phyloP scores from a whole-genome alignment of 2,113 vertebrate species.

The Heterocephalus glaber region DNA sequence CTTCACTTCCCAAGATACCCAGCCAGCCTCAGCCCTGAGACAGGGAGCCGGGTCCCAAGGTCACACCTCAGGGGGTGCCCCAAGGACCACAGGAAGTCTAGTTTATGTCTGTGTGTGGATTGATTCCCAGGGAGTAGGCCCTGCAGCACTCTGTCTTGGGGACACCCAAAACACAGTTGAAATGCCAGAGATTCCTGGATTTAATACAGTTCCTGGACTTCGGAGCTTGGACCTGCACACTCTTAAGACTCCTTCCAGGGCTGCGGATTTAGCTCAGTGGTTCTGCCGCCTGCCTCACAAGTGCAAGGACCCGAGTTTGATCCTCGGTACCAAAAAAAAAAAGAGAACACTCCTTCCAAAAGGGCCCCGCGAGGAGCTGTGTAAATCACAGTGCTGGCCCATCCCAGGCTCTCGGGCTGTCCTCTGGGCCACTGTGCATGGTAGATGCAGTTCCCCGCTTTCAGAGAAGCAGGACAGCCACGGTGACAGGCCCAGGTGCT shows the following conservation, averaged over 20 bases:
- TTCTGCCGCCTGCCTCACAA: too few species aligned
- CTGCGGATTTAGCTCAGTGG: too few species aligned
- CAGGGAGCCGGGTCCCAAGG: not conserved
- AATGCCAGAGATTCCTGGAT: not conserved
- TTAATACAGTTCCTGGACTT: too few species aligned
- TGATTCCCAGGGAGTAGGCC: too few species aligned
- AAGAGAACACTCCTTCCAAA: not conserved
- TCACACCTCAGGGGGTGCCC: rapidly evolving
- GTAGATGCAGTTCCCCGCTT: not conserved
- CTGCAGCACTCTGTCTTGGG: too few species aligned
- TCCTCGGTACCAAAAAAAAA: too few species aligned
- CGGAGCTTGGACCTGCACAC: not conserved
- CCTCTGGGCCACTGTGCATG: not conserved
- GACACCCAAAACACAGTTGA: not conserved
- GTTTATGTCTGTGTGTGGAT: rapidly evolving
- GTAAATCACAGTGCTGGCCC: not conserved
- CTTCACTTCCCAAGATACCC: not conserved
- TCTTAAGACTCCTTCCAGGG: too few species aligned
- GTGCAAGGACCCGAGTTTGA: too few species aligned
- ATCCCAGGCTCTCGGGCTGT: not conserved
- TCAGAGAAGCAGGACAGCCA: not conserved
- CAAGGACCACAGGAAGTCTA: rapidly evolving
- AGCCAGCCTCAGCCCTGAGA: not conserved
- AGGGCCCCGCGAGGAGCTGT: not conserved
- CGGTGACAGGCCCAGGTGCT: not conserved